Conservation (phyloP, 1,140 invertebrate species). For the Hestina assimilis region DNA sequence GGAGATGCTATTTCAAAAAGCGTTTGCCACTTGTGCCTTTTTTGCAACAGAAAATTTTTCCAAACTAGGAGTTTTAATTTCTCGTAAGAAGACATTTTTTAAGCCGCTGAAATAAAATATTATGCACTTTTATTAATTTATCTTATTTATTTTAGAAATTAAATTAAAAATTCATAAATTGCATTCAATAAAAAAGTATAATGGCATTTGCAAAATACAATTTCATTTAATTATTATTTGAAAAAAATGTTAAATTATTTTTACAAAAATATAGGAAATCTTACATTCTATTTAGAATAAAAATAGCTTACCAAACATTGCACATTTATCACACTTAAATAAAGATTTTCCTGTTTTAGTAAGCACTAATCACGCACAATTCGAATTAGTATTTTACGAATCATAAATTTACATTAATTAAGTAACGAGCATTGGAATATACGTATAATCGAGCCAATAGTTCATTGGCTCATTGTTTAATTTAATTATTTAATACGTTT, state of each 20-base stretch:
- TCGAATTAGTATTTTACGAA: slow-evolving; percentile 15
- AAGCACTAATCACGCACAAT: slow-evolving; percentile 7
- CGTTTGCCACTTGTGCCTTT: slow-evolving; percentile 86
- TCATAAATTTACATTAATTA: slow-evolving; percentile 18
- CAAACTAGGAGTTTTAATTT: slow-evolving; percentile 87
- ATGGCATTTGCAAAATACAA: neutral
- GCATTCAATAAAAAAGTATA: neutral
- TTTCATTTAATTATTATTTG: too few species aligned
- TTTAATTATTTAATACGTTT: slow-evolving; percentile 3
- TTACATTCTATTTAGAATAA: slow-evolving; percentile 10
- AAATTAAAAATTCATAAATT: too few species aligned
- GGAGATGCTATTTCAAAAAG: slow-evolving; percentile 85
- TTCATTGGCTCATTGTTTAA: slow-evolving; percentile 8
- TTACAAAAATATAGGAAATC: slow-evolving; percentile 17
- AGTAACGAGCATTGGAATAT: too few species aligned
- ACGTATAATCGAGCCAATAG: too few species aligned
- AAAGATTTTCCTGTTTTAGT: neutral
- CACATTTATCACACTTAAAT: slow-evolving; percentile 12
- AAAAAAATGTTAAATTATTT: too few species aligned
- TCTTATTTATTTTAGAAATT: too few species aligned
- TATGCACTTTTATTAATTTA: too few species aligned
- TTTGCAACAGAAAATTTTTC: slow-evolving; percentile 91
- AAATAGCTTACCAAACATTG: slow-evolving; percentile 31
- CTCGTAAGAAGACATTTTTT: slow-evolving; percentile 64
- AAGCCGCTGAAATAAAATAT: slow-evolving; percentile 27